Percentiles rank a stretch among this genome's conserved stretches.
These are phyloP conservation scores for Cylloceria caligata DNA, from an alignment of 2,888 invertebrate genomes.

Conservation along the genomic window DNA sequence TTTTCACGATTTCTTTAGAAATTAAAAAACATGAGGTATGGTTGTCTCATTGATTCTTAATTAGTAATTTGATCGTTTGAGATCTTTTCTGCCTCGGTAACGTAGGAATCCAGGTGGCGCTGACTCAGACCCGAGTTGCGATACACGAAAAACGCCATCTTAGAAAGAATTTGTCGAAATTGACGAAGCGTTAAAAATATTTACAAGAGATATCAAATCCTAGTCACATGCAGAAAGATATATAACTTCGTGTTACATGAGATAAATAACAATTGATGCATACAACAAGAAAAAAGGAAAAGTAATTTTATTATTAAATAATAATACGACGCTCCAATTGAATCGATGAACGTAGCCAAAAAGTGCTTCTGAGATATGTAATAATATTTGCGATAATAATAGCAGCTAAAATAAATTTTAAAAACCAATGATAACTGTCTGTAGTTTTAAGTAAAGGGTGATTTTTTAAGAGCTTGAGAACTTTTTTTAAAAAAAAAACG, in stretches of 20 bases:
- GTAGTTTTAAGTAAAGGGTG: conserved; percentile 45
- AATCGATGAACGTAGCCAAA: conserved; percentile 67
- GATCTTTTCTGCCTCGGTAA: no score
- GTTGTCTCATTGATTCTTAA: no score
- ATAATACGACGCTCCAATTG: conserved; percentile 34
- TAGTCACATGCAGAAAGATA: neutral
- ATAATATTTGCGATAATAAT: conserved; percentile 36
- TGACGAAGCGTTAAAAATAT: no score
- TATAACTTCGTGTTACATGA: conserved; percentile 20
- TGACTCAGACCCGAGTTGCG: no score
- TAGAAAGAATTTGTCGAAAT: no score
- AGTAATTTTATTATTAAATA: conserved; percentile 26
- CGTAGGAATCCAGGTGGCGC: no score
- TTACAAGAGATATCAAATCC: conserved; percentile 17
- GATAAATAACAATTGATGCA: conserved; percentile 17
- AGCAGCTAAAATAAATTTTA: conserved; percentile 32
- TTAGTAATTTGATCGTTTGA: no score
- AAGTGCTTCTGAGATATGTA: conserved; percentile 67
- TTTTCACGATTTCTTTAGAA: no score
- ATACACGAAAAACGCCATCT: no score
- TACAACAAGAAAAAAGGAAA: conserved; percentile 12
- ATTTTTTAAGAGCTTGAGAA: no score
- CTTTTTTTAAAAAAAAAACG: no score
- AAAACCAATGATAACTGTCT: conserved; percentile 55
- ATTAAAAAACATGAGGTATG: no score